Conservation (phyloP, 2,797 vertebrate species). For the Smutsia temminckii region DNA sequence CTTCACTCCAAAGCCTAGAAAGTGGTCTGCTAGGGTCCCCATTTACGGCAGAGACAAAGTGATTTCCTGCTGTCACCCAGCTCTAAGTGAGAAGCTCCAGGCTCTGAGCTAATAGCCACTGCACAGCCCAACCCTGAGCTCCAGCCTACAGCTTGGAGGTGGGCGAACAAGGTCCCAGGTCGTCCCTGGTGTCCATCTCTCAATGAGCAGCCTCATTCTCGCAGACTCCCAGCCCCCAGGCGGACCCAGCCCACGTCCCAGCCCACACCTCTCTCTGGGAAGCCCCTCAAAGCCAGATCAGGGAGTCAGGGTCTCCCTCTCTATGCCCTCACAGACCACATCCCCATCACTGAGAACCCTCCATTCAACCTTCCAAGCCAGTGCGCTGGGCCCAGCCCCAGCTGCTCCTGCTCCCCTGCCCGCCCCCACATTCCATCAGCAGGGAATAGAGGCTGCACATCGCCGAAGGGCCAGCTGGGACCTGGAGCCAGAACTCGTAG, state of each 20-base stretch:
- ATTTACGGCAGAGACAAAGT: background rate
- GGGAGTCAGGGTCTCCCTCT: background rate
- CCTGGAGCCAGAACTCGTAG: background rate
- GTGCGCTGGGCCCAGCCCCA: rapidly evolving
- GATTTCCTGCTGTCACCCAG: background rate
- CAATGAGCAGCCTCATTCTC: background rate
- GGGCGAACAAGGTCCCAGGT: background rate
- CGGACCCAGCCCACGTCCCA: background rate
- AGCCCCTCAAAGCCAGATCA: background rate
- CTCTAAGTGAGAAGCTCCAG: background rate
- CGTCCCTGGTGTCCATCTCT: no score
- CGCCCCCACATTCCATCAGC: background rate
- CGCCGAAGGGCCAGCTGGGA: background rate
- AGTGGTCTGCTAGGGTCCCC: no score
- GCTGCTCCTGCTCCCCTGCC: no score
- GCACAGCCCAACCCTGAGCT: rapidly evolving
- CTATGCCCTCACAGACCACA: background rate
- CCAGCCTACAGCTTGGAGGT: background rate
- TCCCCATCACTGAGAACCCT: background rate
- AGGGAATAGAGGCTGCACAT: rapidly evolving
- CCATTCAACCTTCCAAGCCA: background rate
- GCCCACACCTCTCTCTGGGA: background rate
- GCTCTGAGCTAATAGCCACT: background rate
- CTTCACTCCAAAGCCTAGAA: background rate
- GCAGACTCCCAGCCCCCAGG: background rate